Percentiles rank a stretch among this genome's conserved stretches.
phyloP scores from a whole-genome alignment of 2,113 vertebrate species.

The Dipodomys stephensi region DNA sequence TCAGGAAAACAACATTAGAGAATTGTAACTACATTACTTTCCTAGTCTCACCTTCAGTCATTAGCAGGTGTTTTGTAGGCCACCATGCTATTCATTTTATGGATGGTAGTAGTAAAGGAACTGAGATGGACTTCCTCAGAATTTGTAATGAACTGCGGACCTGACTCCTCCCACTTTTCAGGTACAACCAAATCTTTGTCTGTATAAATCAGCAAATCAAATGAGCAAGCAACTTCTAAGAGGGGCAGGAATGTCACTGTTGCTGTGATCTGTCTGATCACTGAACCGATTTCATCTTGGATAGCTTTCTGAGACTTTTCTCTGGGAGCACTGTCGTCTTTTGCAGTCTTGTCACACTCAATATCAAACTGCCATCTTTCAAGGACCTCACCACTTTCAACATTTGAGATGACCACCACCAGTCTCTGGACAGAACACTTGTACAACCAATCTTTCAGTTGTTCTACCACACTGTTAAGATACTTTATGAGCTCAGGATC shows the following conservation, averaged over 20 bases:
- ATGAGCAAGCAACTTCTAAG: conserved; percentile 95
- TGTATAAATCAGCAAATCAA: conserved; percentile 97
- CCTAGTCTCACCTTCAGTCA: conserved; percentile 60
- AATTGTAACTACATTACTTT: neutral
- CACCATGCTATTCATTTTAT: conserved; percentile 96
- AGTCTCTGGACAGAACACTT: conserved; percentile 96
- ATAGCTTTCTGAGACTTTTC: conserved; percentile 97
- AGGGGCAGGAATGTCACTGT: conserved; percentile 97
- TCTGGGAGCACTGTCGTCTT: conserved; percentile 92
- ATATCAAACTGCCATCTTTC: conserved; percentile 99
- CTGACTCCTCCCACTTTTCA: conserved; percentile 97
- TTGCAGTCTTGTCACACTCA: conserved; percentile 94
- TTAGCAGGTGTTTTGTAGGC: conserved; percentile 89
- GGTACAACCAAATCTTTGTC: conserved; percentile 95
- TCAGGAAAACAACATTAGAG: conserved; percentile 46
- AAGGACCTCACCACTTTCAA: conserved; percentile 93
- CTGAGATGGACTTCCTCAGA: conserved; percentile 96
- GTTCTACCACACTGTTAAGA: conserved; percentile 93
- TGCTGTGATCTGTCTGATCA: conserved; percentile 97
- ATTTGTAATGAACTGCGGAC: conserved; percentile 94
- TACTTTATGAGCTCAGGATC: conserved; percentile 94
- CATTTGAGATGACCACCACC: conserved; percentile 95
- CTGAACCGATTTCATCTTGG: conserved; percentile 97
- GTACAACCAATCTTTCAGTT: conserved; percentile 97
- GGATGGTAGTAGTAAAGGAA: conserved; percentile 97